These are phyloP conservation scores for Drosophila seguyi DNA, from an alignment of 1,140 invertebrate species.

Conservation along the genomic window DNA sequence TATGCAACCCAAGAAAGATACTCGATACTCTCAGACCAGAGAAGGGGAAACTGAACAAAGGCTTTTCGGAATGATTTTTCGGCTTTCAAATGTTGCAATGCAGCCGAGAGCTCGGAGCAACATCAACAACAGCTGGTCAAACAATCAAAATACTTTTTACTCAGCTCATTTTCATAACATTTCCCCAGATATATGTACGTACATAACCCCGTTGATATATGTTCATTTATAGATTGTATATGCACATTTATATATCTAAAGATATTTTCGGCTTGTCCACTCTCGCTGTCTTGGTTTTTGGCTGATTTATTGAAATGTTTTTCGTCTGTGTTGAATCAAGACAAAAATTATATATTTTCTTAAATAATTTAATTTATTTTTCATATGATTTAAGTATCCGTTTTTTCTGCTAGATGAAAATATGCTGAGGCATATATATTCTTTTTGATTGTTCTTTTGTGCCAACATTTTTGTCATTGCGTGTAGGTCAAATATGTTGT, in stretches of 20 bases:
- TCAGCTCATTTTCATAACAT: constrained; percentile 26
- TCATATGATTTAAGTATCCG: constrained; percentile 50
- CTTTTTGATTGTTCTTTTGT: constrained; percentile 33
- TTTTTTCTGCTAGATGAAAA: constrained; percentile 19
- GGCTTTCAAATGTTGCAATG: background rate
- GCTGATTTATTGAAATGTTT: constrained; percentile 64
- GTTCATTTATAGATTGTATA: constrained; percentile 46
- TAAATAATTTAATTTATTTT: constrained; percentile 61
- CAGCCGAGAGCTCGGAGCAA: background rate
- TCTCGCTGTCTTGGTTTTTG: constrained; percentile 22
- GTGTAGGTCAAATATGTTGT: constrained; percentile 53
- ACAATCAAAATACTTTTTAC: constrained; percentile 21
- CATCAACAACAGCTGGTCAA: constrained; percentile 39
- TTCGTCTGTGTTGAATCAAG: constrained; percentile 34
- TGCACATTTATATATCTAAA: constrained; percentile 26
- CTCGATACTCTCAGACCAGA: background rate
- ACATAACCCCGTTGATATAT: constrained; percentile 16
- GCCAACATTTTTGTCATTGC: constrained; percentile 55
- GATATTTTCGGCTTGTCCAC: constrained; percentile 47
- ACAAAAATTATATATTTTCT: constrained; percentile 30
- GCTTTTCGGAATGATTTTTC: background rate
- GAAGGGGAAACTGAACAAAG: background rate
- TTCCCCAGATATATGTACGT: constrained; percentile 7
- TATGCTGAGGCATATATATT: constrained; percentile 13
- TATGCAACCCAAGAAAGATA: constrained; percentile 29